Base-by-base conservation (phyloP, 2,888 invertebrate species). In the Tanytarsus gracilentus region DNA sequence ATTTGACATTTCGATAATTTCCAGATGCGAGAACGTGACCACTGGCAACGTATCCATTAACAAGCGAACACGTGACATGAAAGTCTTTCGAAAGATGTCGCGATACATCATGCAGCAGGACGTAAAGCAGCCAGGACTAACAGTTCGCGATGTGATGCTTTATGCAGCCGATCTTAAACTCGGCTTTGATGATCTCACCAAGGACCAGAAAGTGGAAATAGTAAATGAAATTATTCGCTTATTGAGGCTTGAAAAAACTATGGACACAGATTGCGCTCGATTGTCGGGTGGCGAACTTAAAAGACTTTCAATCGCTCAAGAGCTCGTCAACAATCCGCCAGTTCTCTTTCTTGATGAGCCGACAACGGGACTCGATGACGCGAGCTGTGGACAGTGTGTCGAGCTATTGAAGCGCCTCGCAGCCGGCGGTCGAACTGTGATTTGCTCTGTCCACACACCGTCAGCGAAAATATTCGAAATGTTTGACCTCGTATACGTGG, bases 101-200 rank as follows among this genome's bases (percentile, higher is more conserved):
- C 84, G 94, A 59, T 96, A 96, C 76, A 97, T 97, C 66, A 95
- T 96, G 94, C 97, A 97, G 74, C 83, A 91, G 64, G 91, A 92
- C 69, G 76, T 90, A 1, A 74, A 93, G 16, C 88, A 95, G 70
- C 90, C 89, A 0, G 83, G 86, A 70, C 82, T 96, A 64, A 88
- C 92, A 0, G 92, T 95, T 1, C 77, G 81, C 63, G 97, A 97
- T 71, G 81, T 89, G 6, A 91, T 97, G 89, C 76, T 79, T 66
- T 83, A 94, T 65, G 91, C 95, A 0, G 91, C 94, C 0, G 87
- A 94, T 69, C 77, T 97, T 52, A 96, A 97, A 72, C 80, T 96
- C 4, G 86, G 87, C 8, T 60, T 49, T 50, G 76, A 79, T 58
- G 79, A 78, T 11, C 74, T 87, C 56, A 73, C 78, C 0, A 70